phyloP scores from a whole-genome alignment of 2,797 vertebrate species.

The Sebastolobus altivelis region DNA sequence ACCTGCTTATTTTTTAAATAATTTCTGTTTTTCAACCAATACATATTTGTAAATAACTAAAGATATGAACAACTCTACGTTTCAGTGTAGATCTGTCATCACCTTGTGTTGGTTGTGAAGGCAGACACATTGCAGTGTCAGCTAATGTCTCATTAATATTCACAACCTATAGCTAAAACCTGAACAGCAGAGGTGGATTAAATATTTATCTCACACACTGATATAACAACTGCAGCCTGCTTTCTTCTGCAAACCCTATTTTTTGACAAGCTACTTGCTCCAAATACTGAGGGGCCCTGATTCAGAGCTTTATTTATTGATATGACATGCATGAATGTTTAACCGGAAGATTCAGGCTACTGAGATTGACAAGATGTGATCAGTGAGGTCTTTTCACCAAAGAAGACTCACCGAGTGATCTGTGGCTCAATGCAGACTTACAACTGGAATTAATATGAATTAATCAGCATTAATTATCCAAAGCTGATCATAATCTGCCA shows the following conservation, averaged over 20 bases:
- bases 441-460: neutral
- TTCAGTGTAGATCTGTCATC: neutral
- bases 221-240: no score
- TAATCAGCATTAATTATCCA: neutral
- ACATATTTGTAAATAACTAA: neutral
- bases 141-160: neutral
- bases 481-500: neutral
- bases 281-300: neutral
- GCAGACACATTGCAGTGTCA: neutral
- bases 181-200: neutral
- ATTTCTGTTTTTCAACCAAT: neutral
- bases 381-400: neutral
- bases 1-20: neutral
- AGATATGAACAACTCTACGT: neutral
- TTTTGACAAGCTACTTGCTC: neutral
- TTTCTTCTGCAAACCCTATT: neutral
- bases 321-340: neutral
- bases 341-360: neutral
- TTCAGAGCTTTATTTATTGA: neutral
- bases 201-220: neutral
- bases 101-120: neutral
- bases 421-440: neutral
- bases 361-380: neutral
- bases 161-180: neutral
- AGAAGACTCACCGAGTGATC: neutral